These are phyloP conservation scores for Pseudopipra pipra DNA, from an alignment of 2,113 vertebrate genomes.

Conservation along the genomic window DNA sequence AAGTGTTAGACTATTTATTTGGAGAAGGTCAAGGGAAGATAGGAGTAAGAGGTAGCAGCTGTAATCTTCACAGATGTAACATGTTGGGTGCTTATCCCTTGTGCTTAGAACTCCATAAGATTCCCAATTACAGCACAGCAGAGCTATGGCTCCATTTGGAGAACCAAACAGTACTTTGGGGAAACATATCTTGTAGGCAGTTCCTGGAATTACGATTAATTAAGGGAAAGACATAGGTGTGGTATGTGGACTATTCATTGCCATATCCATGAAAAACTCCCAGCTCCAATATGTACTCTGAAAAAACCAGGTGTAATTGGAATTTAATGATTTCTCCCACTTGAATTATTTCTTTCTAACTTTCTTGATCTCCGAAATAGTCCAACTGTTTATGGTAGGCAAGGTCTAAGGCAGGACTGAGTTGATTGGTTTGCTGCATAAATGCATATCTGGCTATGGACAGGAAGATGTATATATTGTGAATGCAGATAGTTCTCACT, in stretches of 20 bases:
- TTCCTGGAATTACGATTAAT: neutral
- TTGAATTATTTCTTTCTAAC: neutral
- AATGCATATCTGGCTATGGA: neutral
- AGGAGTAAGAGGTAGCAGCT: neutral
- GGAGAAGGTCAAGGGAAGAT: neutral
- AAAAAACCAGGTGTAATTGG: neutral
- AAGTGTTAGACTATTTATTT: neutral
- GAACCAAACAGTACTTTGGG: neutral
- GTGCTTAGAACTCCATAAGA: neutral
- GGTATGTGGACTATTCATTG: neutral
- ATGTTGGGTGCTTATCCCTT: neutral
- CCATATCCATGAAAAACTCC: neutral
- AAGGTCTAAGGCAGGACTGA: neutral
- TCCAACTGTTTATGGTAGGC: neutral
- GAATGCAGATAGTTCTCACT: neutral
- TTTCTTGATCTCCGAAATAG: neutral
- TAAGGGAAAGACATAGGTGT: neutral
- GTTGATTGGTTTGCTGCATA: neutral
- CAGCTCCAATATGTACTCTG: neutral
- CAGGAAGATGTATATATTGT: neutral
- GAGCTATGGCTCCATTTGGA: neutral
- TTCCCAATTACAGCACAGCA: neutral
- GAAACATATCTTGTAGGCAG: neutral
- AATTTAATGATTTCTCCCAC: neutral
- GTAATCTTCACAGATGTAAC: neutral